These are phyloP conservation scores for Drosophila quinaria DNA, from an alignment of 2,888 invertebrate genomes.

Conservation along the genomic window DNA sequence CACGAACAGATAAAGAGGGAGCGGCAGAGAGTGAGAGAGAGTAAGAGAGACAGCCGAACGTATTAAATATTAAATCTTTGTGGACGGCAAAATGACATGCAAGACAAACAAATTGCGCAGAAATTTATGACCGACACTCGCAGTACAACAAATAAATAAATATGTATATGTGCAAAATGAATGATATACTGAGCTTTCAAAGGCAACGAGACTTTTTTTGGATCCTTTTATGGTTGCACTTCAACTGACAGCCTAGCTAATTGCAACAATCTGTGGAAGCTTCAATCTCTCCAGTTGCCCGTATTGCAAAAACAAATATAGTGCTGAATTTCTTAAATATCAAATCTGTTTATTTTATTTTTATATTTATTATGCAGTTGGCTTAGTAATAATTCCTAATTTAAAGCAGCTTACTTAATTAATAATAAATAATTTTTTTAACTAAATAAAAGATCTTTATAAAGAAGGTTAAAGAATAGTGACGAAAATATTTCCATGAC, in stretches of 20 bases:
- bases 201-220: slow-evolving; percentile 16
- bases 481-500: too few relatives aligned
- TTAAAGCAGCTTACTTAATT: too few relatives aligned
- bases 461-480: too few relatives aligned
- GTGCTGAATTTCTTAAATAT: too few relatives aligned
- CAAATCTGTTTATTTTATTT: too few relatives aligned
- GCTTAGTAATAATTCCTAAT: too few relatives aligned
- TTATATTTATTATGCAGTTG: too few relatives aligned
- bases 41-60: slow-evolving; percentile 19
- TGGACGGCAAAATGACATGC: slow-evolving; percentile 73
- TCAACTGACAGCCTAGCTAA: slow-evolving; percentile 6
- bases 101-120: slow-evolving; percentile 71
- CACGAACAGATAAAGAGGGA: not conserved
- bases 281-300: too few relatives aligned
- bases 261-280: slow-evolving; percentile 1
- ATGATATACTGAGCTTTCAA: slow-evolving; percentile 27
- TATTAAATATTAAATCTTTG: slow-evolving; percentile 74
- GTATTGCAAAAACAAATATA: too few relatives aligned
- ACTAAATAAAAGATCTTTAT: too few relatives aligned
- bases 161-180: slow-evolving; percentile 38
- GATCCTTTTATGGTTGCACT: slow-evolving; percentile 3
- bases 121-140: slow-evolving; percentile 64
- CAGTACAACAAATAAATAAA: slow-evolving; percentile 48
- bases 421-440: too few relatives aligned
- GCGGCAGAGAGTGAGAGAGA: not conserved